These are phyloP conservation scores for Thymelicus lineola DNA, from an alignment of 2,888 invertebrate genomes.

Conservation along the genomic window DNA sequence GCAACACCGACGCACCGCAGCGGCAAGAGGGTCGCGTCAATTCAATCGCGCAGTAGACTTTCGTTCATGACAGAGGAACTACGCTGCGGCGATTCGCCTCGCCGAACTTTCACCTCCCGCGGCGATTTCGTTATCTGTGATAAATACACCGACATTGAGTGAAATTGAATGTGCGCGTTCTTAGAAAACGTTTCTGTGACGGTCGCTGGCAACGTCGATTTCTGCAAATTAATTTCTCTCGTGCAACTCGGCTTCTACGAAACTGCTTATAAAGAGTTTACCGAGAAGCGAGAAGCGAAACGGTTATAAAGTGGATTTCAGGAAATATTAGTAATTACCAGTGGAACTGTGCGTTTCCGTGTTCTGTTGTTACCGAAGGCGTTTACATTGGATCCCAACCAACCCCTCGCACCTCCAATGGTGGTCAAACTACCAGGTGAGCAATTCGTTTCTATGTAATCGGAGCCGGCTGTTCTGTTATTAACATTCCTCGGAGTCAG, in stretches of 20 bases:
- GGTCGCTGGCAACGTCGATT: slow-evolving; percentile 67
- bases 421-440: slow-evolving; percentile 84
- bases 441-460: slow-evolving; percentile 44
- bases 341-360: slow-evolving; percentile 80
- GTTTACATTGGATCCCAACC: slow-evolving; percentile 84
- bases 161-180: slow-evolving; percentile 81
- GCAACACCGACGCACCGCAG: no score
- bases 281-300: slow-evolving; percentile 69
- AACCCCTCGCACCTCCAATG: slow-evolving; percentile 78
- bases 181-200: slow-evolving; percentile 74
- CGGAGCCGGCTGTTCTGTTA: slow-evolving; percentile 17
- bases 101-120: slow-evolving; percentile 80
- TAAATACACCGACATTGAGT: slow-evolving; percentile 71
- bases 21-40: slow-evolving; percentile 44
- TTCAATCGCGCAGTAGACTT: slow-evolving; percentile 59
- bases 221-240: slow-evolving; percentile 83
- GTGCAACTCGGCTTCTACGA: slow-evolving; percentile 77
- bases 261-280: slow-evolving; percentile 83
- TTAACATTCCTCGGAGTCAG: slow-evolving; percentile 30
- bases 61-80: slow-evolving; percentile 62
- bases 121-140: slow-evolving; percentile 79
- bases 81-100: slow-evolving; percentile 57
- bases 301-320: slow-evolving; percentile 82
- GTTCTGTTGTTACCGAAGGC: slow-evolving; percentile 70
- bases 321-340: slow-evolving; percentile 80